Base-by-base conservation (phyloP, 1,140 invertebrate species). In the Ceratosolen fusciceps region DNA sequence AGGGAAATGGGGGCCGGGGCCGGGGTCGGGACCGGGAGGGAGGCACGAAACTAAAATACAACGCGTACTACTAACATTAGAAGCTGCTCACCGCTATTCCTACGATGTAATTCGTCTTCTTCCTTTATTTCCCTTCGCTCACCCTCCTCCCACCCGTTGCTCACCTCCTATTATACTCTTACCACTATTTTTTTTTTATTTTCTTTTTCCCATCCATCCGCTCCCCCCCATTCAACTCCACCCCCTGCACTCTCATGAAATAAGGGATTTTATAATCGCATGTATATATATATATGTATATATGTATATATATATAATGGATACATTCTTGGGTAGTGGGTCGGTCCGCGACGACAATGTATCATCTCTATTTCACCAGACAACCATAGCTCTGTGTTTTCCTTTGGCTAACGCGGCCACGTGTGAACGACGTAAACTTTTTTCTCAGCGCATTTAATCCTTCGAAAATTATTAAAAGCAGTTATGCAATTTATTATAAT, bases 261-360 rank as follows among this genome's bases (percentile, higher is more conserved):
- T 43, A 67, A 70, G 65, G 29, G 65, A 77, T 70, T 77, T 70
- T 70, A 58, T 70, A 77, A 77, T 77, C 75, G 75, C 52, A 37
- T 26, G n/a, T n/a, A n/a, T n/a, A n/a, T n/a, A n/a, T n/a, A n/a
- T n/a, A n/a, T n/a, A n/a, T n/a, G n/a, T n/a, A n/a, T n/a, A n/a
- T n/a, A n/a, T n/a, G n/a, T n/a, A n/a, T n/a, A n/a, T n/a, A n/a
- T n/a, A 70, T 58, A 77, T 77, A 70, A 26, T 52, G 49, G 8
- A 8, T 43, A 39, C 21, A n/a, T 56, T 54, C 31, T 56, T 73
- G 26, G n/a, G n/a, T 31, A 5, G 10, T 56, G 19, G 31, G 24
- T 52, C 31, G 31, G 24, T 52, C 31, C 47, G 37, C 60, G n/a
- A n/a, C 34, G 65, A 37, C 34, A 29, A 52, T 52, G 31, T 37